Base-by-base conservation (phyloP, 2,888 invertebrate genomes). In the Eremobia ochroleuca region DNA sequence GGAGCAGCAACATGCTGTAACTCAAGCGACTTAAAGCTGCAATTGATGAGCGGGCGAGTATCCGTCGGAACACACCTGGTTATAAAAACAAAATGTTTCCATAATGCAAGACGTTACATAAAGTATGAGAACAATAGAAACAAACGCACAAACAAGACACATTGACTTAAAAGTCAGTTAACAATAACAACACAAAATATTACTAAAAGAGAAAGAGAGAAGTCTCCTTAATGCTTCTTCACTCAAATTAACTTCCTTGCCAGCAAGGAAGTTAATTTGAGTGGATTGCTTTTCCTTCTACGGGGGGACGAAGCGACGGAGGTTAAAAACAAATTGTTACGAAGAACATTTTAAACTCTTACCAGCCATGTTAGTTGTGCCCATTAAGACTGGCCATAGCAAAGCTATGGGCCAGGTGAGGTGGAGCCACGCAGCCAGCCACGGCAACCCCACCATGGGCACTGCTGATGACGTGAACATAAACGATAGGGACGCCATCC, bases 21-120 rank as follows among this genome's bases (percentile, higher is more conserved):
- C 97, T 95, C 43, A 97, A 90, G 76, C 97, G 95, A 75, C 97
- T 97, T 59, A 97, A 90, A 0, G 97, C 97, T 43, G 97, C 97
- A 68, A 97, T 90, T 59, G 92, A 89, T 28, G 95, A 94, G 81
- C 95, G 94, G 31, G 95, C 95, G 9, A 97, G 87, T 11, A 97
- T 46, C 21, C 92, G 93, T 0, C 97, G 96, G n/a, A 96, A 92
- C 2, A 92, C 40, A 5, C 94, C 97, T 97, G 90, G 5, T 34
- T 6, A 40, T 4, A 2, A 70, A 46, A 21, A 18, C 28, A 71
- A n/a, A n/a, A 37, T 25, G 86, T 66, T 46, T 31, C 21, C 8
- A 43, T 13, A 4, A 58, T 52, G 6, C 25, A 64, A 72, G 8
- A 46, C 25, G 11, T 34, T 34, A 49, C 59, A 59, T 31, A 11